These are phyloP conservation scores for Homarus americanus DNA, from an alignment of 1,140 invertebrate genomes.

Conservation along the genomic window DNA sequence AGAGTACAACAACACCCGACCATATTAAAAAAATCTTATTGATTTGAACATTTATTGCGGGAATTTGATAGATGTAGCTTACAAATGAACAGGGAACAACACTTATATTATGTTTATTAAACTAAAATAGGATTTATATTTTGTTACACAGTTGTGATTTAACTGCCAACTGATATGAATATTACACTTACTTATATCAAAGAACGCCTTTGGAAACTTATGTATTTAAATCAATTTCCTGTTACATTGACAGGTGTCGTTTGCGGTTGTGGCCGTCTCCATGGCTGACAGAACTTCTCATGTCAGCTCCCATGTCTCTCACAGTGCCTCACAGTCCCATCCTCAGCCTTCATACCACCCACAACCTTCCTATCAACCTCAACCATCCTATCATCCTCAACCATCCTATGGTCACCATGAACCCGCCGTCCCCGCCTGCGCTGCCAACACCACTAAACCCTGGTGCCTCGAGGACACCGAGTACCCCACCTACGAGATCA, in stretches of 20 bases:
- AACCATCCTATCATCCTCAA: constrained; percentile 42
- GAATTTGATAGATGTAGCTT: neutral
- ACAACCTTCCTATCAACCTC: neutral
- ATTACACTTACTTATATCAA: too few species aligned
- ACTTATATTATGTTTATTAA: neutral
- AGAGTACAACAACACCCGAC: too few species aligned
- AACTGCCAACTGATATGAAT: too few species aligned
- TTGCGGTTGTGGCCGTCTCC: constrained; percentile 33
- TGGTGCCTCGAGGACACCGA: constrained; percentile 73
- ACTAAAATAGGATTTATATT: neutral
- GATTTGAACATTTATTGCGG: neutral
- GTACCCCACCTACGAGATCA: constrained; percentile 72
- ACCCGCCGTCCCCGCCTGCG: constrained; percentile 32
- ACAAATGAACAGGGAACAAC: neutral
- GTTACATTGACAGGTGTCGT: neutral
- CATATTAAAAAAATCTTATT: neutral
- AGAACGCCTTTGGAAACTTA: too few species aligned
- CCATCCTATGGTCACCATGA: neutral
- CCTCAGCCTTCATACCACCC: constrained; percentile 7
- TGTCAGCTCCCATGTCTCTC: neutral
- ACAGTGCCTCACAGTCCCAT: neutral
- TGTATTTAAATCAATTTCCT: too few species aligned
- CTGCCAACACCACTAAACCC: constrained; percentile 53
- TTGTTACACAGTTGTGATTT: too few species aligned
- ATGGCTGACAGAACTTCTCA: constrained; percentile 44